Evolutionary conservation across 2,113 vertebrate genomes (phyloP), one percentile per base, ranked within the genome.

Genomic region (Mola mola): DNA sequence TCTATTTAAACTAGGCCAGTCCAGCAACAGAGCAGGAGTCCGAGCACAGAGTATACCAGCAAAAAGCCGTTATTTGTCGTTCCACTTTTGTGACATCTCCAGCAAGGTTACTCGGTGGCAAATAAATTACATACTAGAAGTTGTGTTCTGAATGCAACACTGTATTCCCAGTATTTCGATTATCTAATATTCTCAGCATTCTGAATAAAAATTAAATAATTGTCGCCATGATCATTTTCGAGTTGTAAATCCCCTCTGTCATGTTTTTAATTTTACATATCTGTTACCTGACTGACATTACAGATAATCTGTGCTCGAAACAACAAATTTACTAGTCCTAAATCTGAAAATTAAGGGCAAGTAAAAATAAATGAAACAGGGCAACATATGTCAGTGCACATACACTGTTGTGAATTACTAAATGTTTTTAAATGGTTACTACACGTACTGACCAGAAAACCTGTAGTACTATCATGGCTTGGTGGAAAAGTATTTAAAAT

Each of bases 131-230:
- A n/a, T n/a, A n/a, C n/a, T n/a, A n/a, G n/a, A n/a, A n/a, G n/a
- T n/a, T n/a, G n/a, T n/a, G n/a, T n/a, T n/a, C n/a, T n/a, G n/a
- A n/a, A n/a, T n/a, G n/a, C n/a, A n/a, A n/a, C n/a, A n/a, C n/a
- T n/a, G n/a, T n/a, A n/a, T n/a, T n/a, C n/a, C n/a, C n/a, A 25
- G 13, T 31, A 8, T 22, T 37, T 11, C 34, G 9, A 17, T 15
- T 0, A 5, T 16, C 51, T 1, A 48, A 13, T 17, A 26, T 37
- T 1, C 2, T 5, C 0, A 24, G 4, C 1, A 0, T 25, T 1
- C 1, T 3, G 6, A 29, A 12, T 13, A 6, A 43, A 19, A 9
- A 12, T 10, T 4, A 28, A 6, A 43, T n/a, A n/a, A n/a, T n/a
- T 31, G 2, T 24, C 1, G 8, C 10, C 3, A 13, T 29, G 17